Base-by-base conservation (phyloP, 2,888 invertebrate species). In the Frankliniella fusca region DNA sequence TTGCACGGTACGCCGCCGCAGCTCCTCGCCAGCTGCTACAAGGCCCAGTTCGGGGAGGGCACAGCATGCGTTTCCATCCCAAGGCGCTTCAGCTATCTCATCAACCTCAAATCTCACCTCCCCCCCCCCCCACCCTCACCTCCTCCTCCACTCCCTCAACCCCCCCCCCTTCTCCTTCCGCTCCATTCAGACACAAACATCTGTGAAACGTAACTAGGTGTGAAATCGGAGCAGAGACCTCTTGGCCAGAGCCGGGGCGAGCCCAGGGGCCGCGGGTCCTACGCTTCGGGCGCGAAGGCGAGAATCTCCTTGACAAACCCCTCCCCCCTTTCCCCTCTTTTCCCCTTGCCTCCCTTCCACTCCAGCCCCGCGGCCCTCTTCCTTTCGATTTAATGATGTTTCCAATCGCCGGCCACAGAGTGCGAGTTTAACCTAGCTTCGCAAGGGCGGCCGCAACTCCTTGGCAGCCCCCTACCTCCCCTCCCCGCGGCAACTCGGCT, bases 201-300 rank as follows among this genome's bases (percentile, higher is more conserved):
- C 70, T 76, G 70, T 27, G 70, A 23, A 27, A 76, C 70, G 27
- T 76, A 76, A 23, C 70, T 76, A 27, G 70, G 70, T 76, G 70
- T 76, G 70, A 76, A 76, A 76, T 76, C 70, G 70, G 3, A 12
- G 61, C 61, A n/a, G 70, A 27, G 70, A 76, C 70, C 70, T 76
- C 70, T 23, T 54, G 54, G 38, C 38, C 38, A 38, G 38, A 38
- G 38, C 38, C 38, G 38, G 5, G 38, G 38, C 38, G 38, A 38
- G 38, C 3, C 38, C 38, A 5, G 5, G 38, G 38, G 38, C 38
- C 38, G 38, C 38, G 38, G 5, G 38, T 2, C 38, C 38, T 5
- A 38, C 38, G 38, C 38, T 5, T 5, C 61, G 61, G 61, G 23
- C 70, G 10, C 23, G 70, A 23, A 27, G 70, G 70, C 70, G 70